A percentile compares a stretch with the other conserved stretches of the same genome.
phyloP scores from a whole-genome alignment of 1,140 invertebrate genomes.

The Zaprionus tsacasi region DNA sequence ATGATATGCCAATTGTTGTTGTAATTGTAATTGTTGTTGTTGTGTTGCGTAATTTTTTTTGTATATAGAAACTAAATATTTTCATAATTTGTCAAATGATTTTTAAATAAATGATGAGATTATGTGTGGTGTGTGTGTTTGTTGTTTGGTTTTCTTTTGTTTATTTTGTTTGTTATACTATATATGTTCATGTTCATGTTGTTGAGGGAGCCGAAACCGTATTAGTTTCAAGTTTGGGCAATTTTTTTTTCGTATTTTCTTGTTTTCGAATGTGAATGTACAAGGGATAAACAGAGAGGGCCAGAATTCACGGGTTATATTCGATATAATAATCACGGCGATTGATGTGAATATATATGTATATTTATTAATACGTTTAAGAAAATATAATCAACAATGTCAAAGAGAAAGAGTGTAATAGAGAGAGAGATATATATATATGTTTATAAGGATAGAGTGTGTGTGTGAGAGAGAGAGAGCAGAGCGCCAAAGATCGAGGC shows the following conservation, averaged over 20 bases:
- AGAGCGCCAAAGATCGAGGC: slow-evolving; percentile 29
- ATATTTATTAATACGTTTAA: slow-evolving; percentile 3
- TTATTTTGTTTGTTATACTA: slow-evolving; percentile 23
- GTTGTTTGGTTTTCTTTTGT: slow-evolving; percentile 26
- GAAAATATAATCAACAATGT: slow-evolving; percentile 33
- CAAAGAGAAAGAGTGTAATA: slow-evolving; percentile 17
- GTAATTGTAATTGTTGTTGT: slow-evolving; percentile 33
- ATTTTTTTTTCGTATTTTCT: slow-evolving; percentile 32
- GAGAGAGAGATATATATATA: slow-evolving; percentile 20
- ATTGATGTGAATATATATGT: slow-evolving; percentile 15
- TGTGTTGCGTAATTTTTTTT: neutral
- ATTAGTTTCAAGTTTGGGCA: slow-evolving; percentile 58
- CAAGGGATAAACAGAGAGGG: slow-evolving; percentile 17
- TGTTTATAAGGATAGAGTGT: neutral
- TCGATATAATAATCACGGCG: slow-evolving; percentile 17
- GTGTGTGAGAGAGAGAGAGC: slow-evolving; percentile 1
- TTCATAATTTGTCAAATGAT: slow-evolving; percentile 29
- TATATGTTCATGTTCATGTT: slow-evolving; percentile 26
- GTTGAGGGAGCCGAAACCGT: slow-evolving; percentile 50
- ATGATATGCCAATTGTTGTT: slow-evolving; percentile 54
- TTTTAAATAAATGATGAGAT: slow-evolving; percentile 41
- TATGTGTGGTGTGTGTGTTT: slow-evolving; percentile 25
- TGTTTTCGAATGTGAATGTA: slow-evolving; percentile 37
- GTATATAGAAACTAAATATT: slow-evolving; percentile 13
- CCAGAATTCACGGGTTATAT: slow-evolving; percentile 28